A percentile compares a stretch with the other conserved stretches of the same genome.
Evolutionary conservation across 1,140 invertebrate species (phyloP).

Genomic region (Trichoplusia ni): DNA sequence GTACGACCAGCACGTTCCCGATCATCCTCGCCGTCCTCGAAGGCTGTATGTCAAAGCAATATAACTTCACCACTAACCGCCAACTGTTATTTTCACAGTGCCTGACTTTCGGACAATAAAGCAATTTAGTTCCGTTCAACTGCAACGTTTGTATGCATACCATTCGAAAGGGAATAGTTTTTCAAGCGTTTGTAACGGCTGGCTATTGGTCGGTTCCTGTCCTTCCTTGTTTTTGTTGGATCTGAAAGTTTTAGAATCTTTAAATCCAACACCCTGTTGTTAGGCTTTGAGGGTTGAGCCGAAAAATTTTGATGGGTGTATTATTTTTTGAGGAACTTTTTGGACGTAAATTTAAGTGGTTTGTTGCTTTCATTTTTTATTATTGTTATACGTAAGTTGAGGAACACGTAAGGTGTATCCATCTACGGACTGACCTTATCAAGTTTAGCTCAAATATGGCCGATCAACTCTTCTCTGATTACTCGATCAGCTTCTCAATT

Average conservation of each 20-base stretch:
- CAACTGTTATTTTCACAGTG: conserved; percentile 45
- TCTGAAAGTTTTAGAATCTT: conserved; percentile 16
- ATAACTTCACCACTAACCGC: conserved; percentile 15
- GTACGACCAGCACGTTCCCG: not conserved
- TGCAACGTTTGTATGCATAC: conserved; percentile 29
- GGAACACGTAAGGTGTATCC: too few species aligned
- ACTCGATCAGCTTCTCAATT: too few species aligned
- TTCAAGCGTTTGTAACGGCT: not conserved
- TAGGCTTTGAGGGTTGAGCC: not conserved
- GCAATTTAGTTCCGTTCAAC: conserved; percentile 35
- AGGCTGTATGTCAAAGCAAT: not conserved
- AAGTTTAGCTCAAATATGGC: too few species aligned
- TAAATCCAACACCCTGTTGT: not conserved
- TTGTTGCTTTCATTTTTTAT: too few species aligned
- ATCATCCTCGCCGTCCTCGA: not conserved
- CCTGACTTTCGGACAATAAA: conserved; percentile 43
- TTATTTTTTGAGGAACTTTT: too few species aligned
- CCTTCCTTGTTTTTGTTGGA: too few species aligned
- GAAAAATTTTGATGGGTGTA: not conserved
- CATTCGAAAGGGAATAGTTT: conserved; percentile 6
- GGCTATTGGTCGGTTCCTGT: conserved; percentile 4
- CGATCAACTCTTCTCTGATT: too few species aligned
- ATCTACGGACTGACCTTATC: too few species aligned
- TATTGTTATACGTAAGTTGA: too few species aligned
- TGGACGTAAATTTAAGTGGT: too few species aligned